These are phyloP conservation scores for Glaucomys volans DNA, from an alignment of 2,113 vertebrate genomes.

Conservation along the genomic window DNA sequence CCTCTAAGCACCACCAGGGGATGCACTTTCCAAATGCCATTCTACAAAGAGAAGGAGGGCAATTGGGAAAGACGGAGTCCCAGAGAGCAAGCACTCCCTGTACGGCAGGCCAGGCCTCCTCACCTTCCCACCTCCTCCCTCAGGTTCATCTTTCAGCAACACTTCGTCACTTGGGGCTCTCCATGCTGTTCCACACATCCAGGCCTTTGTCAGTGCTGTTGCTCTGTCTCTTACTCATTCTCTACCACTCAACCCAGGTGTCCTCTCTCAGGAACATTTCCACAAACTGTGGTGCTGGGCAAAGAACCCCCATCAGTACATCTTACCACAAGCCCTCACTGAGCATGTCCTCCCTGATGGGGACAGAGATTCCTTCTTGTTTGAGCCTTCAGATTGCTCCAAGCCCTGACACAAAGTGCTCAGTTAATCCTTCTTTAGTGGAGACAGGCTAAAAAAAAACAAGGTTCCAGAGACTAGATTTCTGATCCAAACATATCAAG, in stretches of 20 bases:
- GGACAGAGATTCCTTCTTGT: neutral
- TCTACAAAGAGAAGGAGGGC: neutral
- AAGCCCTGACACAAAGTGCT: neutral
- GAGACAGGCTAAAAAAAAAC: neutral
- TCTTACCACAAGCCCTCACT: neutral
- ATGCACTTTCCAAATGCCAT: neutral
- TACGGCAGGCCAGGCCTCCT: neutral
- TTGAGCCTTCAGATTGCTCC: neutral
- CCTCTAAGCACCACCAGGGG: neutral
- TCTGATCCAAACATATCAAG: neutral
- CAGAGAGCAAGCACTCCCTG: neutral
- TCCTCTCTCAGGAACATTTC: neutral
- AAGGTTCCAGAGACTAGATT: neutral
- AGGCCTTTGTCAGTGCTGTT: neutral
- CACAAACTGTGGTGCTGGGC: neutral
- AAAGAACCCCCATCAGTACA: neutral
- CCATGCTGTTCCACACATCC: neutral
- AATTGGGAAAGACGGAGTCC: neutral
- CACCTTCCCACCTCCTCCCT: too few species aligned
- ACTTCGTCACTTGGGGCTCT: too few species aligned
- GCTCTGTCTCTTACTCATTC: neutral
- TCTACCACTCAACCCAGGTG: neutral
- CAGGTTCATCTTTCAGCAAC: accelerated
- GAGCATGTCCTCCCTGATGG: neutral
- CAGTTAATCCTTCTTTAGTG: neutral